Evolutionary conservation across 2,113 vertebrate genomes (phyloP).

Genomic region (Heloderma charlesbogerti): DNA sequence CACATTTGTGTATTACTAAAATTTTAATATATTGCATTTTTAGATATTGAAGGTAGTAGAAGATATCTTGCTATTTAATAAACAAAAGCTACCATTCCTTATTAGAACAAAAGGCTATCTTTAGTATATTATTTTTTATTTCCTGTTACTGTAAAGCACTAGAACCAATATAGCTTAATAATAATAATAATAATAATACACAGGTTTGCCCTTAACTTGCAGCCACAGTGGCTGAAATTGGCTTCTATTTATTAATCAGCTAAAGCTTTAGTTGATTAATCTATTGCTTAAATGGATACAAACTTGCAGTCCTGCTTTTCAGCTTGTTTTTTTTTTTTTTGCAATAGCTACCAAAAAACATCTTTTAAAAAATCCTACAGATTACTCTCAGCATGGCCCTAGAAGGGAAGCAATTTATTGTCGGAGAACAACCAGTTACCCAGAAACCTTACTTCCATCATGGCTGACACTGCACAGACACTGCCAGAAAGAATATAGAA

Average conservation of each 20-base stretch:
- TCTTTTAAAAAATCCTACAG: background rate
- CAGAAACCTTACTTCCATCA: background rate
- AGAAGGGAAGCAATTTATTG: background rate
- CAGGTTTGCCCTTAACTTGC: background rate
- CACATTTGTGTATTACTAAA: background rate
- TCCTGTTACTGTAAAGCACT: background rate
- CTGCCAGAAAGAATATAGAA: background rate
- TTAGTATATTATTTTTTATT: background rate
- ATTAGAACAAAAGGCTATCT: background rate
- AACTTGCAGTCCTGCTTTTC: too few species aligned
- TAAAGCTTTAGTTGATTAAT: background rate
- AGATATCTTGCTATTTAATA: background rate
- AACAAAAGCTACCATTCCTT: background rate
- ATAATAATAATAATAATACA: background rate
- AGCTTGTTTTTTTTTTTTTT: background rate
- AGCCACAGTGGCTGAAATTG: background rate
- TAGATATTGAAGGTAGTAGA: background rate
- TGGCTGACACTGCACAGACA: background rate
- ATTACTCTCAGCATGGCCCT: background rate
- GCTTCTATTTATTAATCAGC: background rate
- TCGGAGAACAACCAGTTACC: background rate
- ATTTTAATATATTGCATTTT: background rate
- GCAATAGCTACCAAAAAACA: background rate
- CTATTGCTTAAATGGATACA: background rate
- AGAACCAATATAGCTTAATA: background rate